Percentiles rank a stretch among this genome's conserved stretches.
These are phyloP conservation scores for Murina feae DNA, from an alignment of 2,113 vertebrate species.

Conservation along the genomic window DNA sequence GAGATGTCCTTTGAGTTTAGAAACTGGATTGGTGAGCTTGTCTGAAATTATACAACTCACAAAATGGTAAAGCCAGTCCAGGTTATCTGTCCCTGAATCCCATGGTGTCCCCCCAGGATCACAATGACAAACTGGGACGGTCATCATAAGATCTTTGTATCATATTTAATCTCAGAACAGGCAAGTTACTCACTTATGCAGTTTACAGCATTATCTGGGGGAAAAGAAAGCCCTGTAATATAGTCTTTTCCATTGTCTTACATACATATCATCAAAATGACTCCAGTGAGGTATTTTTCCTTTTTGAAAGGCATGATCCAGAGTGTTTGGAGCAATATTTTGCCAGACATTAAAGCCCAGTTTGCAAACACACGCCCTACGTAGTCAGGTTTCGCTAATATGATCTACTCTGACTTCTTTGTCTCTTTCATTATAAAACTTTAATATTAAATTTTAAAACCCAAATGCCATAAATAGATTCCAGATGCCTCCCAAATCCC, in stretches of 20 bases:
- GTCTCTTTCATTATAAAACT: constrained; percentile 51
- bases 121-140: not conserved
- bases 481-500: constrained; percentile 77
- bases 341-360: not conserved
- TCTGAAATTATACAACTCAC: not conserved
- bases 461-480: constrained; percentile 68
- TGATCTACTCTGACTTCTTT: constrained; percentile 44
- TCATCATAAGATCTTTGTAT: not conserved
- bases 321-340: not conserved
- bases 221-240: not conserved
- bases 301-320: not conserved
- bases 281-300: not conserved
- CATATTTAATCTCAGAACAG: not conserved
- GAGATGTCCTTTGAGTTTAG: not conserved
- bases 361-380: not conserved
- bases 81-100: not conserved
- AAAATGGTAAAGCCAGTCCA: not conserved
- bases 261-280: not conserved
- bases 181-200: not conserved
- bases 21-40: not conserved
- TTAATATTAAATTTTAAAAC: constrained; percentile 72
- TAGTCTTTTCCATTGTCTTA: not conserved
- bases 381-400: constrained; percentile 2
- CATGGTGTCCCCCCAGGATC: not conserved
- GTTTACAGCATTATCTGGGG: not conserved